Percentiles rank a stretch among this genome's conserved stretches.
Evolutionary conservation across 2,888 invertebrate genomes (phyloP).

Genomic region (Pyrocoelia pectoralis): DNA sequence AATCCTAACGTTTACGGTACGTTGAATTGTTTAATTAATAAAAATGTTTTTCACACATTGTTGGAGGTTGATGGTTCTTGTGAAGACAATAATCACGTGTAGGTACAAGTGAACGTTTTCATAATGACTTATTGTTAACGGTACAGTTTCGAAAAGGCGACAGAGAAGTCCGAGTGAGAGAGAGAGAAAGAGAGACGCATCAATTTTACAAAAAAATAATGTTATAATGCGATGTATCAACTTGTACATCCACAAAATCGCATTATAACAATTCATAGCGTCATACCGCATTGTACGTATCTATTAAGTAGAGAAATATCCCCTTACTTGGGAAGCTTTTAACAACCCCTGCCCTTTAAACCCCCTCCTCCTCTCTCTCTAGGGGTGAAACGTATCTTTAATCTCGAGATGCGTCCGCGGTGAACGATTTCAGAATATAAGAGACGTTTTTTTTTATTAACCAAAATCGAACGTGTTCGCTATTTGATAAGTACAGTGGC

Average conservation of each 20-base stretch:
- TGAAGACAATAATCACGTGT: too few species aligned
- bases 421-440: constrained; percentile 28
- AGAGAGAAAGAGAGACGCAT: too few species aligned
- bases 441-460: constrained; percentile 23
- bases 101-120: too few species aligned
- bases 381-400: constrained; percentile 44
- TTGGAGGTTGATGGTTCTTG: too few species aligned
- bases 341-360: constrained; percentile 45
- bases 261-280: constrained; percentile 45
- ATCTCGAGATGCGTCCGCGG: constrained; percentile 42
- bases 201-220: neutral
- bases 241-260: constrained; percentile 37
- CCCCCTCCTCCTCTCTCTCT: constrained; percentile 26
- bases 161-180: too few species aligned
- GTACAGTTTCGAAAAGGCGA: too few species aligned
- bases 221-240: neutral
- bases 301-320: constrained; percentile 38
- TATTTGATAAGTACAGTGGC: neutral
- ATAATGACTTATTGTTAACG: too few species aligned
- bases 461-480: constrained; percentile 18
- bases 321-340: constrained; percentile 40
- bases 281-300: constrained; percentile 41
- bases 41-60: too few species aligned
- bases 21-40: too few species aligned
- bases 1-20: too few species aligned